These are phyloP conservation scores for Scartelaos histophorus DNA, from an alignment of 2,113 vertebrate genomes.

Conservation along the genomic window DNA sequence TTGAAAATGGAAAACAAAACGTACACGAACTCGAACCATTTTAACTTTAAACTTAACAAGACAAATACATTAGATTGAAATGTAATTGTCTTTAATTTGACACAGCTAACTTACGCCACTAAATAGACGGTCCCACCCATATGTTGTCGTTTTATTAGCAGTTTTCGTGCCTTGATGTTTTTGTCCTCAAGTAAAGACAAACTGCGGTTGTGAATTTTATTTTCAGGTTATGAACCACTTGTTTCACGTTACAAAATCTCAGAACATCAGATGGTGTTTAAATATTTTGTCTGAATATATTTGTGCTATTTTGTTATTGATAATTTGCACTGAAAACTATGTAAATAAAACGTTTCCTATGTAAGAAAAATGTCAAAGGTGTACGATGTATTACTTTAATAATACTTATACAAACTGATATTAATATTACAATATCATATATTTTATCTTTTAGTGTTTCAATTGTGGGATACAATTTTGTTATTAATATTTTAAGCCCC, in stretches of 20 bases:
- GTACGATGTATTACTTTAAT: slow-evolving; percentile 24
- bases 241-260: slow-evolving; percentile 55
- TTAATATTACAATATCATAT: not conserved
- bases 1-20: not conserved
- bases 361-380: slow-evolving; percentile 57
- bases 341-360: slow-evolving; percentile 97
- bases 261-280: slow-evolving; percentile 63
- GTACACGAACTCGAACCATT: not conserved
- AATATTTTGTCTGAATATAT: slow-evolving; percentile 61
- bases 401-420: not conserved
- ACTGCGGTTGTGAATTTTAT: slow-evolving; percentile 61
- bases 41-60: not conserved
- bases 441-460: too few relatives aligned
- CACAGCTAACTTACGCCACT: slow-evolving; percentile 7
- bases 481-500: not conserved
- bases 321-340: slow-evolving; percentile 86
- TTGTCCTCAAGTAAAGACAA: slow-evolving; percentile 46
- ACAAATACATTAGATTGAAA: not conserved
- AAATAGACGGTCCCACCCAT: slow-evolving; percentile 15
- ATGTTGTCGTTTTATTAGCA: slow-evolving; percentile 32
- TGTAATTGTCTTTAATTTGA: not conserved
- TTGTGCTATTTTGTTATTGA: slow-evolving; percentile 78
- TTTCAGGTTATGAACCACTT: slow-evolving; percentile 68
- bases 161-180: slow-evolving; percentile 43
- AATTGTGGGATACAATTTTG: not conserved